Conservation (phyloP, 2,888 invertebrate species). For the Acanthosoma haemorrhoidale region DNA sequence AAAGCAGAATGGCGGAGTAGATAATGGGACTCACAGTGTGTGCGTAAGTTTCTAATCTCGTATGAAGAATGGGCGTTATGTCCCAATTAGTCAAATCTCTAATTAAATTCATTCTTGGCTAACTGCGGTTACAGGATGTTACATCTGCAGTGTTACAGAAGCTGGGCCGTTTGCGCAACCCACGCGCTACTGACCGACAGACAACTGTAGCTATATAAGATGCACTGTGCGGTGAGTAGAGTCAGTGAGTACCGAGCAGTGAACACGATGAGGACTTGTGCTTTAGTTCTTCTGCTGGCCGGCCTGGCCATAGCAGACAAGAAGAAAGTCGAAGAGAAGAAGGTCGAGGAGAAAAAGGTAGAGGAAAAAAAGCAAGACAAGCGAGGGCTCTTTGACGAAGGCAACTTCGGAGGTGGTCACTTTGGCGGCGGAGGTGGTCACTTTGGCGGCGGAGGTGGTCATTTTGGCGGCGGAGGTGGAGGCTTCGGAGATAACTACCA, state of each 20-base stretch:
- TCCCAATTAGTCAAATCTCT: not conserved
- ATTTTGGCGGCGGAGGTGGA: too few species aligned
- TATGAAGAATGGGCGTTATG: not conserved
- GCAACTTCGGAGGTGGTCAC: constrained; percentile 41
- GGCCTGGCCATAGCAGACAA: constrained; percentile 41
- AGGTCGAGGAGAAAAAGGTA: constrained; percentile 41
- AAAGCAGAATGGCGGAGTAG: not conserved
- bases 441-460: not conserved
- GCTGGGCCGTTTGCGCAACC: not conserved
- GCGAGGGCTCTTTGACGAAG: constrained; percentile 52
- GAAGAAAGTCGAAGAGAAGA: constrained; percentile 41
- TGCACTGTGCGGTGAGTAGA: not conserved
- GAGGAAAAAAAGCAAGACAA: constrained; percentile 52
- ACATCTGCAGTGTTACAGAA: not conserved
- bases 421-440: not conserved
- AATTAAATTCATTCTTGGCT: not conserved
- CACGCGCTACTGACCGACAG: not conserved
- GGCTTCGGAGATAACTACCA: not conserved
- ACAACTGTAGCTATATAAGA: not conserved
- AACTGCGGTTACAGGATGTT: not conserved
- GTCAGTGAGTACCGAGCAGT: not conserved
- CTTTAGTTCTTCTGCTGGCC: constrained; percentile 18
- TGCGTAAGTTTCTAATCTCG: not conserved
- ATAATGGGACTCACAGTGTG: not conserved
- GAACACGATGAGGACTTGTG: not conserved